Conservation (phyloP, 2,113 vertebrate species). For the Athene noctua region DNA sequence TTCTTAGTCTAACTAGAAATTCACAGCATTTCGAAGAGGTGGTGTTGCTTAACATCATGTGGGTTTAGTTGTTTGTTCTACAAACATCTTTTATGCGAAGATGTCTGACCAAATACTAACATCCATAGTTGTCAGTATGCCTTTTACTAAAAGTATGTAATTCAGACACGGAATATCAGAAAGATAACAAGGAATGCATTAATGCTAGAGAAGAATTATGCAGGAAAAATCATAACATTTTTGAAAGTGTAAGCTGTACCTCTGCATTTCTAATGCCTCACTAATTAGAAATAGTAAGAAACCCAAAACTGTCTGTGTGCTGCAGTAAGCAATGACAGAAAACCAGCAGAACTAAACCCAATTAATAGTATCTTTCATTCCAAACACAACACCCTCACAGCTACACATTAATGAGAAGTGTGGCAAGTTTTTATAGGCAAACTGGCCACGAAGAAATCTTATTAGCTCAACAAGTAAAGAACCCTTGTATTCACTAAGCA, state of each 20-base stretch:
- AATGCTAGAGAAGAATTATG: background rate
- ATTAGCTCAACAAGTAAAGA: background rate
- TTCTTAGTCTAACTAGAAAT: background rate
- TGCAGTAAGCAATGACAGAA: background rate
- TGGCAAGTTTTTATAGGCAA: background rate
- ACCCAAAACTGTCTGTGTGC: background rate
- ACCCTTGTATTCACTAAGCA: background rate
- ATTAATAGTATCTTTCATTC: background rate
- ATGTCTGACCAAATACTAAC: background rate
- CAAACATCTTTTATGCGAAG: background rate
- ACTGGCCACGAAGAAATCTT: background rate
- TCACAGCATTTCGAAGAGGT: background rate
- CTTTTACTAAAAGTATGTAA: background rate
- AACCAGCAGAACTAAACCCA: background rate
- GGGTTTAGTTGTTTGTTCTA: background rate
- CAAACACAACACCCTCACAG: background rate
- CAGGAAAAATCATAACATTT: background rate
- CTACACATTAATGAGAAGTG: background rate
- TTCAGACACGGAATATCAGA: background rate
- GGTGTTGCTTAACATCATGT: background rate
- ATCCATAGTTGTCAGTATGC: background rate
- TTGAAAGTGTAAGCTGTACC: background rate
- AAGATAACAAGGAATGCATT: background rate
- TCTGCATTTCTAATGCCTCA: background rate
- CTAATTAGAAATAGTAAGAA: background rate